Percentiles rank a stretch among this genome's conserved stretches.
phyloP scores from a whole-genome alignment of 1,140 invertebrate genomes.

The Subanguina moxae region DNA sequence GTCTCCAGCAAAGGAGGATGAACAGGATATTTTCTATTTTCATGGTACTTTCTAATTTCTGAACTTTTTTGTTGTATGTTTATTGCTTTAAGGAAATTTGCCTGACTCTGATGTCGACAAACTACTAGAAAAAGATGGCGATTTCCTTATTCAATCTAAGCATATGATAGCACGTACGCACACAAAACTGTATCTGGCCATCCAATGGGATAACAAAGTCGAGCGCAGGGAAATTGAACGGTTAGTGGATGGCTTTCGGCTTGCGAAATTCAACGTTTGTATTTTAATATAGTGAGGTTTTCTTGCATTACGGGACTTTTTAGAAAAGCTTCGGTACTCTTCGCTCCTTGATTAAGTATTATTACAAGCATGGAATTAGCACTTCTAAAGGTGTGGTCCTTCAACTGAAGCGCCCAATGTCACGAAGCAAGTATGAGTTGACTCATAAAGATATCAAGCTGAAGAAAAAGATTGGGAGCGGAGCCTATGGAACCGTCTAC shows the following conservation, averaged over 20 bases:
- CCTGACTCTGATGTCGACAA: conserved; percentile 44
- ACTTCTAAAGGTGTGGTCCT: conserved; percentile 17
- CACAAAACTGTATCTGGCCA: conserved; percentile 26
- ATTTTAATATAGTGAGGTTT: too few species aligned
- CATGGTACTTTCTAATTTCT: conserved; percentile 31
- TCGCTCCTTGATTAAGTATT: neutral
- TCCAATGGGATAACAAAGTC: conserved; percentile 3
- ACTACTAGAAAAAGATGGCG: conserved; percentile 34
- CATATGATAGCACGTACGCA: conserved; percentile 9
- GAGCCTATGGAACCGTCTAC: conserved; percentile 51
- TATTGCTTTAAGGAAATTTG: too few species aligned
- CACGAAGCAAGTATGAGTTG: conserved; percentile 39
- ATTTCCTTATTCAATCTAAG: conserved; percentile 37
- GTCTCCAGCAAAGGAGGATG: conserved; percentile 23
- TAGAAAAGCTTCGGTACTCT: conserved; percentile 7
- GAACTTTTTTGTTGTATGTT: too few species aligned
- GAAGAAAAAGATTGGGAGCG: conserved; percentile 51
- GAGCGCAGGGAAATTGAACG: conserved; percentile 32
- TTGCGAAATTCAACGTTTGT: conserved; percentile 15
- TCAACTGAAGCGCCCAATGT: conserved; percentile 29
- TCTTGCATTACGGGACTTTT: neutral
- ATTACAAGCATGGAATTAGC: conserved; percentile 4
- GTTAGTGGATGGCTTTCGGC: conserved; percentile 23
- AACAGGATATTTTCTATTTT: conserved; percentile 34
- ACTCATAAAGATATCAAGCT: conserved; percentile 44